Evolutionary conservation across 2,113 vertebrate species (phyloP), one percentile per base, ranked within the genome.

Genomic region (Cygnus buccinator): DNA sequence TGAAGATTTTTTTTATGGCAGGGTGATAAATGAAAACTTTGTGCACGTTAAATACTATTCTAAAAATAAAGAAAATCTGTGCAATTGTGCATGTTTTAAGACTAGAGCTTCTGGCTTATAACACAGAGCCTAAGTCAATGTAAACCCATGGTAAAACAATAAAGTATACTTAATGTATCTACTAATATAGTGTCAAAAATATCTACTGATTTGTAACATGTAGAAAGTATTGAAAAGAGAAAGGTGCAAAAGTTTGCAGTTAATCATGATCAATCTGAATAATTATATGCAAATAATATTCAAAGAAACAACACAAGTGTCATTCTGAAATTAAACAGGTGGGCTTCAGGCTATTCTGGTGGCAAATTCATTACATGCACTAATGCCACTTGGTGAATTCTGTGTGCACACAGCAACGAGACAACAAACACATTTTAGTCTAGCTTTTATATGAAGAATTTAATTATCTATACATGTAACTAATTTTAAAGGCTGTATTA

Each of bases 401-500:
- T n/a, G 84, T 13, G 79, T 54, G 80, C 59, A 95, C 89, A 87
- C 94, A 93, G 96, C 95, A 97, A 91, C 95, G 95, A 98, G 94
- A 98, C 98, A 96, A 98, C 97, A 98, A 96, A 98, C 97, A 98
- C 98, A 91, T 95, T 95, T 75, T 96, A 87, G 31, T 97, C 97
- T 98, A 97, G 97, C 97, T 98, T 98, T 99, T 98, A 96, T 98
- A 99, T 86, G 94, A 98, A 98, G 98, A 98, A 97, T 98, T 99
- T 99, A 99, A 99, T 98, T 97, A 97, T 98, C 98, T 98, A 99
- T 98, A 99, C 98, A 99, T 31, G 97, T 98, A 97, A 97, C 98
- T 99, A 98, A 95, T 96, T 97, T 98, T 98, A 98, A 98, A 98
- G 98, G 97, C 97, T 96, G 97, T 98, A 98, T 98, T 98, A 99